These are phyloP conservation scores for Octopus bimaculoides DNA, from an alignment of 1,140 invertebrate species.

Conservation along the genomic window DNA sequence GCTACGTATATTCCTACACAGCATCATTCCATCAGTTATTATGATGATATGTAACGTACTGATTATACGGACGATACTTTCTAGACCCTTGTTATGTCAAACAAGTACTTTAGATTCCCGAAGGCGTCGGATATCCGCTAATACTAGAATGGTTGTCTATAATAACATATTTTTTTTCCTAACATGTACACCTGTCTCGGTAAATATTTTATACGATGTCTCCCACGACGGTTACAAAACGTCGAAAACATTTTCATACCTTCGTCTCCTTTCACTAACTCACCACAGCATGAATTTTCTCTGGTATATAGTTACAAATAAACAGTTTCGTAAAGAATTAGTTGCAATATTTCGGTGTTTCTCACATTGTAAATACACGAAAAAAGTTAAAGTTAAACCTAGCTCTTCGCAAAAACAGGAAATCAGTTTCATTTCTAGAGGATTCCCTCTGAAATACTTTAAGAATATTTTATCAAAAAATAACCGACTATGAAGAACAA, in stretches of 20 bases:
- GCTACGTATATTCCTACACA: neutral
- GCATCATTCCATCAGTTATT: neutral
- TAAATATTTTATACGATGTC: neutral
- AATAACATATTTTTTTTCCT: neutral
- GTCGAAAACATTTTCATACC: neutral
- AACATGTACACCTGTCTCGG: neutral
- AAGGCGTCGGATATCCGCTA: neutral
- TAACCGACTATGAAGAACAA: too few species aligned
- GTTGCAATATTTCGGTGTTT: neutral
- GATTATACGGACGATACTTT: neutral
- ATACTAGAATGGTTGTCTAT: neutral
- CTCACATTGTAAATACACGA: too few species aligned
- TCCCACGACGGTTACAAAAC: neutral
- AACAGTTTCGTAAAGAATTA: neutral
- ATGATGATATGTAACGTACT: neutral
- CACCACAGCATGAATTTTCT: neutral
- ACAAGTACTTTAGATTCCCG: neutral
- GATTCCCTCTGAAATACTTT: too few species aligned
- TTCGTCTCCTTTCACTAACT: neutral
- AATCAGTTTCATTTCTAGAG: too few species aligned
- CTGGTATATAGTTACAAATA: neutral
- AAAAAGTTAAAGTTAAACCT: too few species aligned
- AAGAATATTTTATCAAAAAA: too few species aligned
- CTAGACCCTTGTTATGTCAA: neutral
- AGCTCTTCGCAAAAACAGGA: too few species aligned